phyloP scores from a whole-genome alignment of 2,113 vertebrate species.

The Crocuta crocuta region DNA sequence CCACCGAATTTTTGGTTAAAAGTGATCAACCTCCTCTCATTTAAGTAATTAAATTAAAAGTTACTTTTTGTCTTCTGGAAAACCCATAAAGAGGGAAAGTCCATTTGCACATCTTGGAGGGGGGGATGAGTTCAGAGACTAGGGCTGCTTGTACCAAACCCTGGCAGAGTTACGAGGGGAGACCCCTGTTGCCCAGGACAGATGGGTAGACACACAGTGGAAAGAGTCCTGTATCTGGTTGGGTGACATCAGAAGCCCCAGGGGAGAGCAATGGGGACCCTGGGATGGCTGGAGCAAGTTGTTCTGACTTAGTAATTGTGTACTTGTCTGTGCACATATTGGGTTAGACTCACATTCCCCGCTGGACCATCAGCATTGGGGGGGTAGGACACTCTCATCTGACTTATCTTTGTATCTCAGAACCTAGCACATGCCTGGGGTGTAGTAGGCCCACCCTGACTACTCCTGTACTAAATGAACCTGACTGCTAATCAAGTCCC shows the following conservation, averaged over 20 bases:
- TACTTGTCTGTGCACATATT: background rate
- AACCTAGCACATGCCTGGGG: background rate
- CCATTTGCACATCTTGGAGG: background rate
- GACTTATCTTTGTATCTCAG: background rate
- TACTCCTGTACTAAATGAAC: background rate
- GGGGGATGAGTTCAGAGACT: background rate
- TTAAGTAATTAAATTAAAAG: background rate
- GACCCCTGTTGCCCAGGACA: background rate
- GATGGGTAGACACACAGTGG: background rate
- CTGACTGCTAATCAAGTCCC: background rate
- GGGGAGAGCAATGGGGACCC: background rate
- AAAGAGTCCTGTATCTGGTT: background rate
- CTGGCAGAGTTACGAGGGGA: background rate
- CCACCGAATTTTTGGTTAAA: conserved; percentile 30
- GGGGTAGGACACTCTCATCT: background rate
- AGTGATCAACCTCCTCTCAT: background rate
- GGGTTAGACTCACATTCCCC: background rate
- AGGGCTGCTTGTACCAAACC: background rate
- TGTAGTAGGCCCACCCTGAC: background rate
- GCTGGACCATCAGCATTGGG: background rate
- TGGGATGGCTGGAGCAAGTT: background rate
- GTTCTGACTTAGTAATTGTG: background rate
- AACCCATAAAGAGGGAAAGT: background rate
- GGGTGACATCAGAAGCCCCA: background rate
- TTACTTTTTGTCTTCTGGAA: conserved; percentile 26